phyloP scores from a whole-genome alignment of 1,140 invertebrate genomes.

The Pseudachorutes palmiensis region DNA sequence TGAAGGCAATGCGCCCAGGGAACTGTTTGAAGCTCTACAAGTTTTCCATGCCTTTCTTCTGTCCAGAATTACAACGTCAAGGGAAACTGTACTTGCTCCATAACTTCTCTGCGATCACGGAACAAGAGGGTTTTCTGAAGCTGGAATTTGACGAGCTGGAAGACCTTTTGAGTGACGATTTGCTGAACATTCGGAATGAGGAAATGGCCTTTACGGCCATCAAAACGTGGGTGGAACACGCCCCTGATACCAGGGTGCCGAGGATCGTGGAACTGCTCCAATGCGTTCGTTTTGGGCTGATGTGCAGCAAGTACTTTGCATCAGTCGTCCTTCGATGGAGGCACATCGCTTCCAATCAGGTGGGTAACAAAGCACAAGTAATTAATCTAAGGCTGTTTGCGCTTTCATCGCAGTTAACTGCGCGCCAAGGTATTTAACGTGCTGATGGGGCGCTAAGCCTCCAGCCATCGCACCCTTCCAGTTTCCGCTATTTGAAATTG shows the following conservation, averaged over 20 bases:
- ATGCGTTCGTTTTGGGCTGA: constrained; percentile 57
- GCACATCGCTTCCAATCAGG: background rate
- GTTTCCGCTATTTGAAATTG: too few species aligned
- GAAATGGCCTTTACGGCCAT: constrained; percentile 60
- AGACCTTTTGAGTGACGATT: constrained; percentile 53
- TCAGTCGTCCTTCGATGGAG: constrained; percentile 39
- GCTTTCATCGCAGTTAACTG: too few species aligned
- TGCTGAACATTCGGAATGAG: constrained; percentile 61
- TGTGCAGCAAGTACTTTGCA: constrained; percentile 57
- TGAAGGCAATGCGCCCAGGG: constrained; percentile 48
- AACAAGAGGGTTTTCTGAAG: constrained; percentile 46
- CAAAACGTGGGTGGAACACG: constrained; percentile 48
- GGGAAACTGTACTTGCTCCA: constrained; percentile 46
- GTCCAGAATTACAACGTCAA: constrained; percentile 49
- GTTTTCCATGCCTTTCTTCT: constrained; percentile 61
- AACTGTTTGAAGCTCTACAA: constrained; percentile 60
- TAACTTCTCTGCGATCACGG: constrained; percentile 32
- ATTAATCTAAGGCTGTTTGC: too few species aligned
- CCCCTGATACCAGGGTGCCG: constrained; percentile 43
- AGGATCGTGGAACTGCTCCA: constrained; percentile 53
- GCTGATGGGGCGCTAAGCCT: too few species aligned
- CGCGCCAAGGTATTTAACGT: too few species aligned
- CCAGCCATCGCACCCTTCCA: too few species aligned
- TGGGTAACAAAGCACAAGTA: too few species aligned
- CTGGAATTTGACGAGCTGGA: constrained; percentile 49